Evolutionary conservation across 2,888 invertebrate species (phyloP), one percentile per base, ranked within the genome.

Genomic region (Agrotis puta): DNA sequence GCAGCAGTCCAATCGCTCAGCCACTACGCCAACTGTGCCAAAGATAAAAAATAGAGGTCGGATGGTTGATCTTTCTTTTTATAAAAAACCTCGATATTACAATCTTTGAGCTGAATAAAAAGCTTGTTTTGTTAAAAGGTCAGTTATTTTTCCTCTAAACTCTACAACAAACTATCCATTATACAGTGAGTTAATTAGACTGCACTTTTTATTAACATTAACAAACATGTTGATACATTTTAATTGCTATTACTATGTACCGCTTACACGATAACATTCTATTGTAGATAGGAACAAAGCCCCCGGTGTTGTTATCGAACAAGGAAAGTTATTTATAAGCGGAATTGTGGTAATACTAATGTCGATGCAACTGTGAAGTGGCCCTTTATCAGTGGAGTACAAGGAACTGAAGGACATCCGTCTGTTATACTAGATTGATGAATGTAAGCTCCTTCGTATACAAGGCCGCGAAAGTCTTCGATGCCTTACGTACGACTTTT

Each of bases 321-420:
- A 67, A 80, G 81, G 81, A 77, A 74, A 70, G 66, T 62, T 77
- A 81, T 80, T 64, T 65, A 80, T 81, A 74, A 54, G 33, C 33
- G 39, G 2, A 43, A 27, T 20, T 57, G 53, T 54, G 20, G 47
- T 39, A 63, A 45, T 18, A 39, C 39, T 5, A 18, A 18, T 43
- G 22, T 70, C 27, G 33, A 45, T 59, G 63, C n/a, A 73, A 77
- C 48, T 59, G 27, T 48, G 24, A 56, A 48, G 24, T 53, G 56
- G 45, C 24, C 18, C 14, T 27, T 74, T 74, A 56, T 20, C 50
- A 39, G 45, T 39, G 50, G 61, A 24, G 9, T 56, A 61, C 75
- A 13, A 56, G 33, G 74, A 70, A 76, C n/a, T 43, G 11, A 14
- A 68, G 69, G 69, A 47, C 13, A 47, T 76, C 76, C 61, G 68